Base-by-base conservation (phyloP, 2,797 vertebrate species). In the Cichlasoma orientale region DNA sequence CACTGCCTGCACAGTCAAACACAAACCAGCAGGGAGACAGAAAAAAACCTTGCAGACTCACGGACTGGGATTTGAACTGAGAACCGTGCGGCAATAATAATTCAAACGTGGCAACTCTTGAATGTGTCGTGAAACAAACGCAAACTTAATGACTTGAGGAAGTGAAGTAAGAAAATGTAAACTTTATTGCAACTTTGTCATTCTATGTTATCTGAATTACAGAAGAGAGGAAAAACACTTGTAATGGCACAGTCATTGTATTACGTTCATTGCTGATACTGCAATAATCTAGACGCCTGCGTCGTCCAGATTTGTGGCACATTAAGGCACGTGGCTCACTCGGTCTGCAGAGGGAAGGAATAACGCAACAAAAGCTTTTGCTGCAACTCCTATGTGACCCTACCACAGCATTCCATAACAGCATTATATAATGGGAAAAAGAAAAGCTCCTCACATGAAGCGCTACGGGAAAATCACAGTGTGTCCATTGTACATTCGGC, bases 161-260 rank as follows among this genome's bases (percentile, higher is more conserved):
- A 66, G 71, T 89, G 86, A 89, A 81, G 88, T 94, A 94, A 93
- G 91, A 96, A 96, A 95, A 95, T 95, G 94, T 96, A 96, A 96
- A 96, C 95, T 96, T 96, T 96, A 96, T 95, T 96, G 90, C 89
- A 94, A 92, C 84, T 86, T 93, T 89, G 74, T 92, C 80, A 86
- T 92, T 94, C 90, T 92, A 93, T 88, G 69, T 91, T 94, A 87
- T 93, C 86, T 88, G 92, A 95, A 92, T 93, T 92, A 95, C 92
- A 95, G 92, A 93, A 93, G 84, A 94, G 90, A 92, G 90, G 86
- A 92, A 89, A 89, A 89, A 92, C 87, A 90, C 77, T 91, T 89
- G 80, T 89, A 94, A 94, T 90, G 90, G 91, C 93, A 94, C 93
- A 95, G 92, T 94, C 91, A 94, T 92, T 77, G 89, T 93, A 92